phyloP scores from a whole-genome alignment of 2,888 invertebrate genomes.

The Agriopis leucophaearia region DNA sequence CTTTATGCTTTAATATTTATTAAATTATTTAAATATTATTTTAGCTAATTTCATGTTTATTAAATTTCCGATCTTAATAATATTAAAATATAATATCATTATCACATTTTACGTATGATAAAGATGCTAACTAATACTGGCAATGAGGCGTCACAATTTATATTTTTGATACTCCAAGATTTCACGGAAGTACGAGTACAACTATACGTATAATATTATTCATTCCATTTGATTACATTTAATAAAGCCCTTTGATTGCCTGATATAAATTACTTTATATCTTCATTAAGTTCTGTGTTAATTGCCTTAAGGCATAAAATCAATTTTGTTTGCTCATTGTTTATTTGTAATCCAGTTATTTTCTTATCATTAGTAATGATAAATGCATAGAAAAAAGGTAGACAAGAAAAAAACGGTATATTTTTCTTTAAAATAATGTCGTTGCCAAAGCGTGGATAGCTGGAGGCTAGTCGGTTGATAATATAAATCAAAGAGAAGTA shows the following conservation, averaged over 20 bases:
- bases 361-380: constrained; percentile 21
- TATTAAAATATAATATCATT: too few species aligned
- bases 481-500: constrained; percentile 9
- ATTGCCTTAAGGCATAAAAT: constrained; percentile 16
- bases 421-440: constrained; percentile 6
- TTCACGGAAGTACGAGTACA: constrained; percentile 7
- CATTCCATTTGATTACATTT: constrained; percentile 10
- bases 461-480: neutral
- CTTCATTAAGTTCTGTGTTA: constrained; percentile 16
- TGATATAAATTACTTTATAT: constrained; percentile 8
- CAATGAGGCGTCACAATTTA: neutral
- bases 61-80: too few species aligned
- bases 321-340: constrained; percentile 3
- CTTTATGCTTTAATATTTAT: too few species aligned
- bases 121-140: too few species aligned
- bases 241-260: constrained; percentile 11
- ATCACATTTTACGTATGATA: too few species aligned
- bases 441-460: constrained; percentile 1
- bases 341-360: constrained; percentile 15
- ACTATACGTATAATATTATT: constrained; percentile 3
- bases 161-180: neutral
- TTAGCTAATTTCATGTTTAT: too few species aligned
- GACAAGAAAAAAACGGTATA: constrained; percentile 2
- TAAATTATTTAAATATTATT: too few species aligned
- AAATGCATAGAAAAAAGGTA: constrained; percentile 3